Evolutionary conservation across 2,888 invertebrate species (phyloP).

Genomic region (Hanleya hanleyi): DNA sequence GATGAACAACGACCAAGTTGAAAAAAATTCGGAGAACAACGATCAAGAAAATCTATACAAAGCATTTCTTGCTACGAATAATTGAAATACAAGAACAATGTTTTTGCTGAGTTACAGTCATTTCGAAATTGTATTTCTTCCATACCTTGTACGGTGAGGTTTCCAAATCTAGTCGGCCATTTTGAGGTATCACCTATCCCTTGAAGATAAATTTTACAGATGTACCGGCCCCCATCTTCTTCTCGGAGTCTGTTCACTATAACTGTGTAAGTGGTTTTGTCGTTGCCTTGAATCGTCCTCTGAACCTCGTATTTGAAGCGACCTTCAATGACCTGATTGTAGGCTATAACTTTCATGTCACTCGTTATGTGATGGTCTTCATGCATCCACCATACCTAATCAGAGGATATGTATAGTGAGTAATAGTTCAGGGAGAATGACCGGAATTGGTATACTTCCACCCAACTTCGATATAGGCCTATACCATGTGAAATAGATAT

Average conservation of each 20-base stretch:
- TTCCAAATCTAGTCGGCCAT: conserved; percentile 54
- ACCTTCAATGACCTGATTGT: conserved; percentile 29
- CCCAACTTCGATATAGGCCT: no score
- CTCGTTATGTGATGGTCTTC: not conserved
- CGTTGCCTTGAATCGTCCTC: conserved; percentile 40
- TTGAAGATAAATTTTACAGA: conserved; percentile 56
- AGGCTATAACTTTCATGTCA: not conserved
- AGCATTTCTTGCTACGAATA: no score
- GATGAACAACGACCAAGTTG: no score
- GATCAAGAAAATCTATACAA: no score
- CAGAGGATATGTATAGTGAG: no score
- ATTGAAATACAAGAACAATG: no score
- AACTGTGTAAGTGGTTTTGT: conserved; percentile 56
- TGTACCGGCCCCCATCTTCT: conserved; percentile 62
- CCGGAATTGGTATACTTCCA: no score
- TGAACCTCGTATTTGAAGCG: conserved; percentile 49
- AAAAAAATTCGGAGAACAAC: no score
- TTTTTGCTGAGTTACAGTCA: no score
- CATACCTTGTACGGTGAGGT: conserved; percentile 57
- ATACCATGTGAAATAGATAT: no score
- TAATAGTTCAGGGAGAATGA: no score
- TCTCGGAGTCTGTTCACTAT: conserved; percentile 58
- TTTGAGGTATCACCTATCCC: conserved; percentile 24
- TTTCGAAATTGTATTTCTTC: no score
- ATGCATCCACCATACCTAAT: not conserved